Percentiles rank a stretch among this genome's conserved stretches.
phyloP scores from a whole-genome alignment of 2,113 vertebrate species.

The Tichodroma muraria region DNA sequence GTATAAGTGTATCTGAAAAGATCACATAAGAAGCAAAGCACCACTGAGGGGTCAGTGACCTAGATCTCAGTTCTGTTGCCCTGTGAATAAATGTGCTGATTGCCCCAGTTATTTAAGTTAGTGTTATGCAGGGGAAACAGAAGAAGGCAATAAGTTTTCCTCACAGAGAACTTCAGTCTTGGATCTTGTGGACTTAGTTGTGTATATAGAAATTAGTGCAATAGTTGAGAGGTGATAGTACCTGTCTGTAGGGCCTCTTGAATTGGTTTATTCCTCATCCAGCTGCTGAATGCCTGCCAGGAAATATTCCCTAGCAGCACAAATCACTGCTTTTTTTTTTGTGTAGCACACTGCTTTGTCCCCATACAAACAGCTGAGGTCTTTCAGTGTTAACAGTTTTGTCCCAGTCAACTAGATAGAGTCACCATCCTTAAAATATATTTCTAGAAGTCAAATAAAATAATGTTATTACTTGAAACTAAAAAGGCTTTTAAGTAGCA shows the following conservation, averaged over 20 bases:
- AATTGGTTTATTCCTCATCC: background rate
- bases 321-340: background rate
- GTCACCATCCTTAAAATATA: background rate
- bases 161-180: background rate
- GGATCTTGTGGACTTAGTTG: background rate
- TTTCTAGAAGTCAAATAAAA: background rate
- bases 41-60: background rate
- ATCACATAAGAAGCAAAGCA: background rate
- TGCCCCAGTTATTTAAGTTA: background rate
- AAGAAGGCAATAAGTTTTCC: background rate
- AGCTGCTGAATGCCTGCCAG: background rate
- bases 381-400: background rate
- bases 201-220: background rate
- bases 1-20: background rate
- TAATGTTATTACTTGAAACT: background rate
- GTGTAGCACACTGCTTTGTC: background rate
- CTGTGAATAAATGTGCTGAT: background rate
- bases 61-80: background rate
- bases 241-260: background rate
- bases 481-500: constrained; percentile 45
- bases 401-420: background rate
- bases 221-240: background rate
- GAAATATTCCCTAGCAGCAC: background rate
- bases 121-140: background rate
- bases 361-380: background rate